Evolutionary conservation across 1,140 invertebrate species (phyloP).

Genomic region (Steinernema feltiae): DNA sequence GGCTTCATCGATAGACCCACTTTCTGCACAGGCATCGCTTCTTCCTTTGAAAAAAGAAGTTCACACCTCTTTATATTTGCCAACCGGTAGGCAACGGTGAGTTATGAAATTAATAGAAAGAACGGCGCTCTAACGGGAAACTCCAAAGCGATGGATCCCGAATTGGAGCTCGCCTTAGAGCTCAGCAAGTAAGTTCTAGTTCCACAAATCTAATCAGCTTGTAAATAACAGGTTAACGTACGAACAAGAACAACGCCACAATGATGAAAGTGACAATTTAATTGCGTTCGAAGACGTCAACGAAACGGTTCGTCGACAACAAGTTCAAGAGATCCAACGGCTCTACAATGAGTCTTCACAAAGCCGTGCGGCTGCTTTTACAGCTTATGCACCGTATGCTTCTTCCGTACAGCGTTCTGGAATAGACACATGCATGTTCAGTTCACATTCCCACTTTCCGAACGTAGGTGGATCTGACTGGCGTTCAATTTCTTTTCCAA

Average conservation of each 20-base stretch:
- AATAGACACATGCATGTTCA: neutral
- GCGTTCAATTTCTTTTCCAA: neutral
- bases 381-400: neutral
- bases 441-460: neutral
- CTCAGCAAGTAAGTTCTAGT: neutral
- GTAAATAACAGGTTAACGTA: neutral
- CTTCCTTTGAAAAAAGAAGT: no score
- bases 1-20: no score
- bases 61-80: no score
- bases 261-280: neutral
- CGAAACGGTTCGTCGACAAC: neutral
- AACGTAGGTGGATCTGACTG: neutral
- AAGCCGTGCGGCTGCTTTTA: neutral
- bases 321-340: neutral
- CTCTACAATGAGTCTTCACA: neutral
- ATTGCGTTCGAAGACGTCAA: conserved; percentile 8
- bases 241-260: neutral
- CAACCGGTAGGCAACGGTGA: no score
- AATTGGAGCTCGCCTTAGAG: neutral
- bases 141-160: neutral
- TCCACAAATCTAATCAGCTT: neutral
- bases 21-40: no score
- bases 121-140: no score
- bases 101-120: no score
- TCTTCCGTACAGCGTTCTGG: neutral